Evolutionary conservation across 2,113 vertebrate genomes (phyloP), one percentile per base, ranked within the genome.

Genomic region (Candoia aspera): DNA sequence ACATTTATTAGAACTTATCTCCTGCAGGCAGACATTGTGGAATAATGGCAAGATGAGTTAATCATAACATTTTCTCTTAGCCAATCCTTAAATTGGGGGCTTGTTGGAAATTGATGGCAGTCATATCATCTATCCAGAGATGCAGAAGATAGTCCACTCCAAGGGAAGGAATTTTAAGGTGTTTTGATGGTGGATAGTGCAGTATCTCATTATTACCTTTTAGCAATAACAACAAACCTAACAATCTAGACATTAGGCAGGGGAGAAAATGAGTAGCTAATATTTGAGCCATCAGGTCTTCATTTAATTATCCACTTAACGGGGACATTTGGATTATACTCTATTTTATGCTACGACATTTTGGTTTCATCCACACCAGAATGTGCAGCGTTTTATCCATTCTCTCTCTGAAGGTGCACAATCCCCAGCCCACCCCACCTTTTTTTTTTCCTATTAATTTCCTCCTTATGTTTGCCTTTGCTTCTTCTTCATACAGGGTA

Each of bases 1-100:
- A 42, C 29, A 0, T 58, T 89, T 89, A 91, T 59, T 91, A 89
- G 92, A 91, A 91, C 54, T 88, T 86, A 60, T 57, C 53, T 86
- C 53, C 87, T 86, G 24, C 33, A 29, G 79, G 89, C 84, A n/a
- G 92, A 55, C 55, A 55, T 11, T 11, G 68, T n/a, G 46, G 54
- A 88, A 59, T 91, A 37, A 90, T 83, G 88, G 89, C 10, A 13
- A 60, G 13, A 57, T 8, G 60, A 79, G 29, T 49, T 84, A 49
- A 89, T 86, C 29, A n/a, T 17, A n/a, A n/a, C 10, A 0, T 68
- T 87, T 58, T 58, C 37, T 90, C 84, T 64, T 59, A 54, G 58
- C 24, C 68, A 87, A 11, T 42, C 46, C 42, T n/a, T 29, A 26
- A 64, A 60, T 49, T 29, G 42, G n/a, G 23, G 86, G 26, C n/a